phyloP scores from a whole-genome alignment of 1,140 invertebrate genomes.

The Pseudomyrmex pallidus region DNA sequence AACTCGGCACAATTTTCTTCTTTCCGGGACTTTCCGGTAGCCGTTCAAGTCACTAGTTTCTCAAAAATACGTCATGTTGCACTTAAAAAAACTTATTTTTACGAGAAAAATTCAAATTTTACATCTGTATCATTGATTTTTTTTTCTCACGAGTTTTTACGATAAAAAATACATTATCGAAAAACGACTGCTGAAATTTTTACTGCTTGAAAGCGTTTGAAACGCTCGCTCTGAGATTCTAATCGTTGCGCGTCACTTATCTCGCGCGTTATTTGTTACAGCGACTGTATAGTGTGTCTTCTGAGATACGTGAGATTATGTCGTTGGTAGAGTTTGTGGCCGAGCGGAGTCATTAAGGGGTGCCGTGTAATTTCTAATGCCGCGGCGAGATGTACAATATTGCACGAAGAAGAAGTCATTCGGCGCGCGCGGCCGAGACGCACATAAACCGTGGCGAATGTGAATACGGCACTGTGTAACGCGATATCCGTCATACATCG shows the following conservation, averaged over 20 bases:
- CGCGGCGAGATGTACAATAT: conserved; percentile 57
- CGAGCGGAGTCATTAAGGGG: conserved; percentile 42
- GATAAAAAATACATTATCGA: too few relatives aligned
- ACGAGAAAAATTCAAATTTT: too few relatives aligned
- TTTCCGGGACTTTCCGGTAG: conserved; percentile 34
- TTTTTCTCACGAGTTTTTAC: too few relatives aligned
- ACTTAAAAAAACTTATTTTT: too few relatives aligned
- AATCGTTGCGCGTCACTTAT: conserved; percentile 6
- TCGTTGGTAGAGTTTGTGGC: conserved; percentile 39
- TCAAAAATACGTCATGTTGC: not conserved
- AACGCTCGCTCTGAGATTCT: not conserved
- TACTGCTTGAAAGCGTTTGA: not conserved
- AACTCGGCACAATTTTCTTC: conserved; percentile 57
- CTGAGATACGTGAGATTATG: conserved; percentile 31
- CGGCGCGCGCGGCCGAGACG: conserved; percentile 16
- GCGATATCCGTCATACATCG: conserved; percentile 68
- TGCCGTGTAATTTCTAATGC: conserved; percentile 41
- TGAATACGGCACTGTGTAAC: conserved; percentile 69
- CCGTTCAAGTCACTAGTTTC: not conserved
- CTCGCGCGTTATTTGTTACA: conserved; percentile 28
- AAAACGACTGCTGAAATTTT: not conserved
- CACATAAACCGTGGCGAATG: conserved; percentile 65
- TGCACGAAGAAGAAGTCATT: conserved; percentile 41
- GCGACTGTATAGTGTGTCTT: not conserved
- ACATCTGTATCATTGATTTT: too few relatives aligned